Evolutionary conservation across 2,113 vertebrate genomes (phyloP), one percentile per base, ranked within the genome.

Genomic region (Oryzias woworae): DNA sequence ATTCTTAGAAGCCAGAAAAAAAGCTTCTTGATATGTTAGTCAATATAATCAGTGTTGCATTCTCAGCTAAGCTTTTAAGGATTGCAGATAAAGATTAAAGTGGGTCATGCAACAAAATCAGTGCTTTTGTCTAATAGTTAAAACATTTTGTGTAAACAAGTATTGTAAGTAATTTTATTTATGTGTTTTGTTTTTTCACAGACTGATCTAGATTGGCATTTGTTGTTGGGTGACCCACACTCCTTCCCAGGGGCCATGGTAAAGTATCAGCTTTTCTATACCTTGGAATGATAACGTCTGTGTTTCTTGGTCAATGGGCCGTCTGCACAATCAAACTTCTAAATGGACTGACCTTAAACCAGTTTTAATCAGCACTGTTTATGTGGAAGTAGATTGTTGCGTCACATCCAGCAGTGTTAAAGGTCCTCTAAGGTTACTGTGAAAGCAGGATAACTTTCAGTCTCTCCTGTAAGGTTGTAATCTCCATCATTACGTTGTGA

Each of bases 171-270:
- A 10, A 36, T 10, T 36, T 26, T 63, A 16, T n/a, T 23, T 51
- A 17, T 62, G 43, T 57, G 28, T 53, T 45, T 44, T 22, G 46
- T 69, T 13, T 36, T 76, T 4, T 52, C 23, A 20, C 80, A 90
- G 90, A 82, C 56, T 57, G 73, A 45, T 86, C 66, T 59, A 53
- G 70, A 73, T 64, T 69, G 13, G 71, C 71, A 62, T 78, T 85
- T 71, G 70, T 75, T 17, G 58, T 75, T 62, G 76, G 82, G 62
- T 73, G 81, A 85, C 75, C 86, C 74, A 48, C 78, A 77, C 89
- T 88, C 89, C 86, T 88, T 89, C 81, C 70, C 78, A 70, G 82
- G 79, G 88, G 84, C 89, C 72, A 93, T 93, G 92, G 92, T 93
- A 90, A 83, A 62, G 65, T 73, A 51, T 28, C 61, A 7, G 22